These are phyloP conservation scores for Paramormyrops hopkinsi DNA, from an alignment of 2,797 vertebrate species.

Conservation along the genomic window DNA sequence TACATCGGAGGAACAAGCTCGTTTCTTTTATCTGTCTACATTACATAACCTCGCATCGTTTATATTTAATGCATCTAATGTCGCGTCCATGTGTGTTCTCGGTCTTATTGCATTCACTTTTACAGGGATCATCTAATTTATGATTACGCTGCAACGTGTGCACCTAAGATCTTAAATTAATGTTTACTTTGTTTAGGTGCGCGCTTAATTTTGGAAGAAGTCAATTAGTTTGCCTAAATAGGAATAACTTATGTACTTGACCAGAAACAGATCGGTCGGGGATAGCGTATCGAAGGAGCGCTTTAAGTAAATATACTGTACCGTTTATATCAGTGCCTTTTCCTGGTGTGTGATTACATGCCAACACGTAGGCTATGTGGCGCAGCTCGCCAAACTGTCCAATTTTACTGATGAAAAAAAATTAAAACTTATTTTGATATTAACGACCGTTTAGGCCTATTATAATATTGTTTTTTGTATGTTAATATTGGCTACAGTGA, in stretches of 20 bases:
- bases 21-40: neutral
- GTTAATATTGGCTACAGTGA: neutral
- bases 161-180: neutral
- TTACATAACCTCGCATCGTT: neutral
- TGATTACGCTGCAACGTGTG: neutral
- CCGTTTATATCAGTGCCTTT: neutral
- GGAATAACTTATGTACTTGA: neutral
- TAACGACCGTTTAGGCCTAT: neutral
- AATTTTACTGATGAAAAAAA: neutral
- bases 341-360: neutral
- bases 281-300: neutral
- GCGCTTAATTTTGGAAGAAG: neutral
- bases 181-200: neutral
- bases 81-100: neutral
- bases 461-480: neutral
- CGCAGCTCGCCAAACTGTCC: neutral
- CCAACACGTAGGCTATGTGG: neutral
- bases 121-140: neutral
- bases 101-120: neutral
- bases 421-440: neutral
- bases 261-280: neutral
- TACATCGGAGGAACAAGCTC: neutral
- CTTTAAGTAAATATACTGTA: neutral
- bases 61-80: neutral
- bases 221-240: neutral